Evolutionary conservation across 2,888 invertebrate species (phyloP).

Genomic region (Lamproptera curius): DNA sequence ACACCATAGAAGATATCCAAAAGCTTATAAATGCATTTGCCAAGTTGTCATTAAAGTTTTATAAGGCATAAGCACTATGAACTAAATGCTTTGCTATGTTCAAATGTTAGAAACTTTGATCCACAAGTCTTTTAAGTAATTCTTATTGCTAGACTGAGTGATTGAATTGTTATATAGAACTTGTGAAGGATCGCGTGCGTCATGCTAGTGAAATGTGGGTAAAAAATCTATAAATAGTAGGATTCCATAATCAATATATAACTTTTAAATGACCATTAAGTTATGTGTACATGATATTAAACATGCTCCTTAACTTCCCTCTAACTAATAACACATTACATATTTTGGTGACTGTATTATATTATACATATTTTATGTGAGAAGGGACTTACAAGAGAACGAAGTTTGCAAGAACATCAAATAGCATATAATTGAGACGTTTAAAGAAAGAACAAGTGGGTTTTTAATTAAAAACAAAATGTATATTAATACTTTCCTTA

Average conservation of each 20-base stretch:
- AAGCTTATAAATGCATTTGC: no score
- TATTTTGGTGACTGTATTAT: no score
- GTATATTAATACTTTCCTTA: constrained; percentile 51
- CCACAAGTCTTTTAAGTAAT: no score
- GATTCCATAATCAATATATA: no score
- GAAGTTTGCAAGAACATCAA: not conserved
- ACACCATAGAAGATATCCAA: no score
- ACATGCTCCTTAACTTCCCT: no score
- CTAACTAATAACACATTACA: no score
- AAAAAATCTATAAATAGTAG: not conserved
- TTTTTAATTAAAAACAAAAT: constrained; percentile 28
- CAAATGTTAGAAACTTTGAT: no score
- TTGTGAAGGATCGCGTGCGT: no score
- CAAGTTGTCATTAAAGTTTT: not conserved
- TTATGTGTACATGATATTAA: no score
- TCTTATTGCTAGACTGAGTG: not conserved
- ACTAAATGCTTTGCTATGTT: no score
- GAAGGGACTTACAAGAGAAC: not conserved
- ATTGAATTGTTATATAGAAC: not conserved
- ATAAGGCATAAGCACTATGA: not conserved
- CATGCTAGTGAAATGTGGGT: not conserved
- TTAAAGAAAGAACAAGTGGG: constrained; percentile 1
- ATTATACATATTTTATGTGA: not conserved
- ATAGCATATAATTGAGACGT: not conserved
- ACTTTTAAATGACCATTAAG: no score